These are phyloP conservation scores for Apis cerana DNA, from an alignment of 1,140 invertebrate species.

Conservation along the genomic window DNA sequence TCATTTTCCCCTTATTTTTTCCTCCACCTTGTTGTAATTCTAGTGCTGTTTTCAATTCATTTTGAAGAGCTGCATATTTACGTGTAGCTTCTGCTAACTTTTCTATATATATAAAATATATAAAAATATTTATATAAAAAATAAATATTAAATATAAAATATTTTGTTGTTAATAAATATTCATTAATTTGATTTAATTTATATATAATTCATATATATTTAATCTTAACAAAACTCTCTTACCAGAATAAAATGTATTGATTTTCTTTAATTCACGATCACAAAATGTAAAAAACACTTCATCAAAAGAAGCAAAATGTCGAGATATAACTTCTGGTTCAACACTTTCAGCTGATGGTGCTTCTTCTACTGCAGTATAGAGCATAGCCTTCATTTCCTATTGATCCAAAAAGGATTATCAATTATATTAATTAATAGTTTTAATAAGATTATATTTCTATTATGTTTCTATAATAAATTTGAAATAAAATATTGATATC, in stretches of 20 bases:
- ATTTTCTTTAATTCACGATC: slow-evolving; percentile 98
- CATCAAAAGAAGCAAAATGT: slow-evolving; percentile 97
- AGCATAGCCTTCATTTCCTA: slow-evolving; percentile 97
- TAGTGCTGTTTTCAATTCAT: slow-evolving; percentile 90
- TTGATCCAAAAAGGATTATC: slow-evolving; percentile 30
- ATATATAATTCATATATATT: background rate
- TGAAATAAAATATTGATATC: background rate
- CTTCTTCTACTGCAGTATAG: slow-evolving; percentile 93
- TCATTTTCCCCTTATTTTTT: slow-evolving; percentile 81
- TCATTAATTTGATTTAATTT: background rate
- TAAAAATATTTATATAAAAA: background rate
- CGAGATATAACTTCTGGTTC: slow-evolving; percentile 93
- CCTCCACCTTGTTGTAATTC: slow-evolving; percentile 84
- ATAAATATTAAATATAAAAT: background rate
- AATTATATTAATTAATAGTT: slow-evolving; percentile 29
- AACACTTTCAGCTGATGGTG: slow-evolving; percentile 92
- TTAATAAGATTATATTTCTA: background rate
- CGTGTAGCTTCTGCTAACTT: slow-evolving; percentile 98
- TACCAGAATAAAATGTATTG: slow-evolving; percentile 97
- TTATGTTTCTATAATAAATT: background rate
- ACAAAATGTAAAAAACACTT: slow-evolving; percentile 97
- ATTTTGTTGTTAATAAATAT: background rate
- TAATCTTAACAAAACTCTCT: slow-evolving; percentile 15
- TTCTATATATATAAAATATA: slow-evolving; percentile 84
- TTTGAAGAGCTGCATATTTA: slow-evolving; percentile 95